Percentiles rank a stretch among this genome's conserved stretches.
phyloP scores from a whole-genome alignment of 2,888 invertebrate species.

The Zeuzera pyrina region DNA sequence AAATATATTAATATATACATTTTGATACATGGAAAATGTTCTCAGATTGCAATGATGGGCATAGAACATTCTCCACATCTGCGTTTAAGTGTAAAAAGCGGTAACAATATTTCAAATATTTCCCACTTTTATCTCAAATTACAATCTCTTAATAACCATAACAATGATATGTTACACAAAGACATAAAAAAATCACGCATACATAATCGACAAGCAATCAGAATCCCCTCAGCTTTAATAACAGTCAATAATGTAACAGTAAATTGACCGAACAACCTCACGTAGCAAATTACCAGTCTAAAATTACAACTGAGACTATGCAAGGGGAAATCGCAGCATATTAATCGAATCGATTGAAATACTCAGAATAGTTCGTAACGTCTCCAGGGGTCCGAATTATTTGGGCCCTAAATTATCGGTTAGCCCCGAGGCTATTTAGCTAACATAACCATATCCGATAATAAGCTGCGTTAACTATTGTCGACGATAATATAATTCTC shows the following conservation, averaged over 20 bases:
- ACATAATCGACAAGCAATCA: slow-evolving; percentile 34
- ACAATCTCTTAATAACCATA: too few relatives aligned
- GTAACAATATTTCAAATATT: too few relatives aligned
- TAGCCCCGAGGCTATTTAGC: slow-evolving; percentile 54
- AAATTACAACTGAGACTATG: slow-evolving; percentile 35
- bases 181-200: too few relatives aligned
- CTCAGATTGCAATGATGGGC: too few relatives aligned
- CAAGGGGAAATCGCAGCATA: slow-evolving; percentile 41
- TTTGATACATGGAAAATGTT: too few relatives aligned
- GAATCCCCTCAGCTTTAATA: slow-evolving; percentile 29
- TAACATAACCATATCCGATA: slow-evolving; percentile 53
- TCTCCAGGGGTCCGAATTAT: slow-evolving; percentile 40
- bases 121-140: too few relatives aligned
- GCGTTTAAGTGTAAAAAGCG: too few relatives aligned
- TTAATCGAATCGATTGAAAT: slow-evolving; percentile 46
- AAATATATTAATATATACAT: too few relatives aligned
- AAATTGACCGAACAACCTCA: slow-evolving; percentile 28
- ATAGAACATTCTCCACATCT: too few relatives aligned
- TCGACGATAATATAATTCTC: slow-evolving; percentile 28
- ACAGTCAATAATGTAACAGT: slow-evolving; percentile 32
- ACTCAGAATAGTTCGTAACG: slow-evolving; percentile 33
- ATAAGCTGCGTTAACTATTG: slow-evolving; percentile 58
- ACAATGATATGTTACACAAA: too few relatives aligned
- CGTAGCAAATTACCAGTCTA: slow-evolving; percentile 35
- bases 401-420: slow-evolving; percentile 56